phyloP scores from a whole-genome alignment of 2,888 invertebrate genomes.

The Ophraella communa region DNA sequence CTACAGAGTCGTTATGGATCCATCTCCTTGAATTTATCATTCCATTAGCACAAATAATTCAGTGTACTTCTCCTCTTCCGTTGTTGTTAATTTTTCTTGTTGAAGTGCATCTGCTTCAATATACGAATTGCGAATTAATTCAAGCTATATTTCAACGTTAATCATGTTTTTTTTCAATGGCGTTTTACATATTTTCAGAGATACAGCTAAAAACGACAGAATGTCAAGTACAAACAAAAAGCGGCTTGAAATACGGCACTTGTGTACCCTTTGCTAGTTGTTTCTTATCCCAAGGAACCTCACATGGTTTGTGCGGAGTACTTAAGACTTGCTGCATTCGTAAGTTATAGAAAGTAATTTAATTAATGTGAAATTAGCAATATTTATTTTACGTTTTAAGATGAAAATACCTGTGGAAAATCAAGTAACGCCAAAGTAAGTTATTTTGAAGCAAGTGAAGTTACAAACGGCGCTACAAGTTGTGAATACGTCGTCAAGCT shows the following conservation, averaged over 20 bases:
- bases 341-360: slow-evolving; percentile 34
- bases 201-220: slow-evolving; percentile 34
- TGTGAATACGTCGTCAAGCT: slow-evolving; percentile 66
- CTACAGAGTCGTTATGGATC: no score
- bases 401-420: slow-evolving; percentile 44
- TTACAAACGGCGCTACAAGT: slow-evolving; percentile 60
- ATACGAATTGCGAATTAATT: no score
- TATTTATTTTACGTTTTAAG: slow-evolving; percentile 29
- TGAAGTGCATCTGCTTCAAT: no score
- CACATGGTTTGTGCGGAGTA: slow-evolving; percentile 42
- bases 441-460: slow-evolving; percentile 51
- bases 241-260: slow-evolving; percentile 39
- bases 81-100: no score
- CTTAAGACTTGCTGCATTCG: slow-evolving; percentile 47
- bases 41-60: no score
- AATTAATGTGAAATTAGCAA: not conserved
- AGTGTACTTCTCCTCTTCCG: no score
- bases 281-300: slow-evolving; percentile 41
- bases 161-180: no score
- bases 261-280: slow-evolving; percentile 43
- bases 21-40: no score
- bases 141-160: no score
- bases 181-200: slow-evolving; percentile 27
- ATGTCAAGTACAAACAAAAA: slow-evolving; percentile 38
- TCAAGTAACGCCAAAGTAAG: slow-evolving; percentile 50